Conservation (phyloP, 1,140 invertebrate species). For the Saxidomus purpurata region DNA sequence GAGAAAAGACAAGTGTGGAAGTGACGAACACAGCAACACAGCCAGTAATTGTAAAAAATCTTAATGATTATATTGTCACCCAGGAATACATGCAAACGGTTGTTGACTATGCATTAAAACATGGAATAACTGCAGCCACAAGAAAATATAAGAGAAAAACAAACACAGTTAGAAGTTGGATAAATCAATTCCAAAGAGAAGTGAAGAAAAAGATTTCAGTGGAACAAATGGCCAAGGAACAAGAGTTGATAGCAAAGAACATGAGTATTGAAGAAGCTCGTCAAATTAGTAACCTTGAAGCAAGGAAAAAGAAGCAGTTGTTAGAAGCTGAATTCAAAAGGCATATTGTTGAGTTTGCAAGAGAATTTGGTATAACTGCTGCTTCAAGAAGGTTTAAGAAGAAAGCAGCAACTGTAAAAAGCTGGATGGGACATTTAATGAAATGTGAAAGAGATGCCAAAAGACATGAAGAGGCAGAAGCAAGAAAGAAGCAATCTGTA, state of each 20-base stretch:
- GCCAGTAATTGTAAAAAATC: slow-evolving; percentile 56
- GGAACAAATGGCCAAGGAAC: slow-evolving; percentile 50
- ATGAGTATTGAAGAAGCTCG: slow-evolving; percentile 47
- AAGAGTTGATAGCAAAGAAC: slow-evolving; percentile 44
- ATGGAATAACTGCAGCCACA: slow-evolving; percentile 59
- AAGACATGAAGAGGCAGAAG: background rate
- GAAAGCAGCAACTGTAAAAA: slow-evolving; percentile 52
- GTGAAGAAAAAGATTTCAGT: slow-evolving; percentile 50
- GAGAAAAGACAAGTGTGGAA: slow-evolving; percentile 66
- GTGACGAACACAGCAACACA: slow-evolving; percentile 27
- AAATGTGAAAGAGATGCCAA: slow-evolving; percentile 54
- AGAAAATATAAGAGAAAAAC: slow-evolving; percentile 60
- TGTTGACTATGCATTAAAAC: slow-evolving; percentile 58
- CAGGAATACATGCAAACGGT: slow-evolving; percentile 52
- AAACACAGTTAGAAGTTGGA: slow-evolving; percentile 48
- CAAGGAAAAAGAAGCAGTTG: slow-evolving; percentile 36
- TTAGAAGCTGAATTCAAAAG: slow-evolving; percentile 47
- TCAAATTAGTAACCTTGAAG: slow-evolving; percentile 42
- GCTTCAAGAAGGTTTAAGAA: slow-evolving; percentile 53
- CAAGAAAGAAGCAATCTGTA: background rate
- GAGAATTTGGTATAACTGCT: slow-evolving; percentile 50
- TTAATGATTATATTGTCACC: slow-evolving; percentile 65
- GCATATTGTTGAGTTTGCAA: slow-evolving; percentile 53
- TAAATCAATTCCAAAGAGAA: slow-evolving; percentile 47
- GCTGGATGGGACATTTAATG: slow-evolving; percentile 55